Evolutionary conservation across 2,797 vertebrate species (phyloP).

Genomic region (Oryzias sinensis): DNA sequence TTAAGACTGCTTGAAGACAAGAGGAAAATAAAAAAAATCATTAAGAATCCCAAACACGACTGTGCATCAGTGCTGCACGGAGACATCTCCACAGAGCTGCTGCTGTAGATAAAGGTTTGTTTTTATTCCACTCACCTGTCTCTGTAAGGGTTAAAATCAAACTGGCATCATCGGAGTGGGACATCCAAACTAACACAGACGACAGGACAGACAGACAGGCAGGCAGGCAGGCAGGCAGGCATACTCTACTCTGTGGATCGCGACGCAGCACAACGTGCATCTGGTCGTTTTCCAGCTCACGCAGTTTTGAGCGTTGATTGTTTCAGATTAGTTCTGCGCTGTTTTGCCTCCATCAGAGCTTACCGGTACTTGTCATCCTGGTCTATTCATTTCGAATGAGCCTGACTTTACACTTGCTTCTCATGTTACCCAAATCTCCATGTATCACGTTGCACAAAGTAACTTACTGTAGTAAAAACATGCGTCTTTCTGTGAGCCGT

Average conservation of each 20-base stretch:
- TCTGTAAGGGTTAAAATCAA: constrained; percentile 42
- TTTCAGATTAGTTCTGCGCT: constrained; percentile 27
- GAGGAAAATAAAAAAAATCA: background rate
- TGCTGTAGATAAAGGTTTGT: constrained; percentile 57
- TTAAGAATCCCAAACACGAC: constrained; percentile 21
- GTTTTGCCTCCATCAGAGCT: constrained; percentile 19
- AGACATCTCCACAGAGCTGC: constrained; percentile 44
- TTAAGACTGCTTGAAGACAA: constrained; percentile 45
- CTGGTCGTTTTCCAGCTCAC: constrained; percentile 48
- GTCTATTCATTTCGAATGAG: constrained; percentile 38
- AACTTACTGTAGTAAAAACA: constrained; percentile 49
- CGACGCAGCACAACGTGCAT: constrained; percentile 52
- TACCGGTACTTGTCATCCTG: constrained; percentile 24
- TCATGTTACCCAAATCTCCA: constrained; percentile 40
- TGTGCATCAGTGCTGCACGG: constrained; percentile 62
- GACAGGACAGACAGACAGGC: constrained; percentile 30
- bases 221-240: background rate
- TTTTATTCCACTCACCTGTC: constrained; percentile 32
- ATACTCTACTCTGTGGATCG: constrained; percentile 36
- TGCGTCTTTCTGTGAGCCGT: constrained; percentile 26
- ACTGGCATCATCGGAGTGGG: constrained; percentile 32
- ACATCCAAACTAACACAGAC: constrained; percentile 41
- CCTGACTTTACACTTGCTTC: constrained; percentile 30
- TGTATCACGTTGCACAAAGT: constrained; percentile 41
- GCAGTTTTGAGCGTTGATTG: constrained; percentile 42